Base-by-base conservation (phyloP, 2,113 vertebrate genomes). In the Poeciliopsis turrubarensis region DNA sequence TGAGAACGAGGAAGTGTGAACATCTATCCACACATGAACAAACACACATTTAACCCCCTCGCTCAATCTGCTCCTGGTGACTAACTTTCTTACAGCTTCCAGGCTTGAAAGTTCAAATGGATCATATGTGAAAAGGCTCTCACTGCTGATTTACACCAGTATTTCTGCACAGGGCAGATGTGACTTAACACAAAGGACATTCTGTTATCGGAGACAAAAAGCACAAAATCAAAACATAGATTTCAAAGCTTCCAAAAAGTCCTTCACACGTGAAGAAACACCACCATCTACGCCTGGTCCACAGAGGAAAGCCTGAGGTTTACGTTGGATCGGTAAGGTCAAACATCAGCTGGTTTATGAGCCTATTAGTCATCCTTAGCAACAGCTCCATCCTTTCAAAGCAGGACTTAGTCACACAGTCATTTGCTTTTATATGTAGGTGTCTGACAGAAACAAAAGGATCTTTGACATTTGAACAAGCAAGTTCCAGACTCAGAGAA, bases 21-120 rank as follows among this genome's bases (percentile, higher is more conserved):
- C 68, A 70, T 68, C 30, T 37, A 87, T 73, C 32, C 63, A 37
- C 65, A 4, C 61, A 60, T 57, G 30, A 39, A 39, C 22, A 72
- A 67, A 72, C 17, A 79, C 62, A 68, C 68, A 79, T 13, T 14
- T 26, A 12, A 22, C 65, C 60, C 74, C 67, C 68, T 31, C 68
- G 67, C 31, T 19, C 80, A 85, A 66, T 77, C 85, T 89, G 87
- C 75, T 80, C 47, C 44, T 57, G 37, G 39, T 87, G 87, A 92
- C 57, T 89, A 84, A 91, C 15, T 89, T 68, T 75, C 5, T 34
- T 71, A 61, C 75, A 83, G 79, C 44, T 73, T 57, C 37, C 63
- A 29, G 68, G 51, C 80, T 65, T 70, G 79, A 79, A 89, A 81
- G 86, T 86, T 87, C 87, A 91, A 74, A 80, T 31, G 12, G 75